These are phyloP conservation scores for Corythaixoides concolor DNA, from an alignment of 2,113 vertebrate species.

Conservation along the genomic window DNA sequence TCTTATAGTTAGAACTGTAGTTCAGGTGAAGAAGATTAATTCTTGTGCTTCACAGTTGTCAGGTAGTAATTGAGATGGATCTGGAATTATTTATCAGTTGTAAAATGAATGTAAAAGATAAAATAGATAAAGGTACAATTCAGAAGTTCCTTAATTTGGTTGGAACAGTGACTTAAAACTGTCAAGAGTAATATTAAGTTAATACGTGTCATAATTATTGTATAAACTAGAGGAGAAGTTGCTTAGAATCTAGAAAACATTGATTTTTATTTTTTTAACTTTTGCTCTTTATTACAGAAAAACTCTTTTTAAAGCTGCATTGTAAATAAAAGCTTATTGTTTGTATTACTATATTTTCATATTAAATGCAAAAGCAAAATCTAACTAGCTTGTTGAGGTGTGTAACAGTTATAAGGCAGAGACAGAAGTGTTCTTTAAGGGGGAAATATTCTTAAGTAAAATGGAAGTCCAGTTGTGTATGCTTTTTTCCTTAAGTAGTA, in stretches of 20 bases:
- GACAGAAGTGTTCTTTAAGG: not conserved
- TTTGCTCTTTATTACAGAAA: no score
- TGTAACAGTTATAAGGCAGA: not conserved
- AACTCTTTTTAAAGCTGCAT: not conserved
- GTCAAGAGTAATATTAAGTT: no score
- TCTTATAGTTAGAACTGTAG: no score
- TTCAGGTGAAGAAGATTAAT: not conserved
- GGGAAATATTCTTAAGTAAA: not conserved
- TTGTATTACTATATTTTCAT: not conserved
- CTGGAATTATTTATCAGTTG: not conserved
- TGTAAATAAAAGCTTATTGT: not conserved
- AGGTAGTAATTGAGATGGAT: not conserved
- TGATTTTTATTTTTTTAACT: no score
- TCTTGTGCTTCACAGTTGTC: not conserved
- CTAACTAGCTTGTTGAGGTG: not conserved
- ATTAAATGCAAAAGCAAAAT: not conserved
- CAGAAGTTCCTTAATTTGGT: no score
- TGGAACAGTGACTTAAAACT: no score
- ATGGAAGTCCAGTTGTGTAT: not conserved
- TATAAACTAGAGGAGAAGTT: no score
- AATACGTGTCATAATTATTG: no score
- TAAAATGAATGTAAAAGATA: no score
- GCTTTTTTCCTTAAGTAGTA: not conserved
- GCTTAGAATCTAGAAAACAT: no score
- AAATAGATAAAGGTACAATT: no score